A percentile compares a stretch with the other conserved stretches of the same genome.
Conservation (phyloP, 2,113 vertebrate genomes). For the Hemiscyllium ocellatum region DNA sequence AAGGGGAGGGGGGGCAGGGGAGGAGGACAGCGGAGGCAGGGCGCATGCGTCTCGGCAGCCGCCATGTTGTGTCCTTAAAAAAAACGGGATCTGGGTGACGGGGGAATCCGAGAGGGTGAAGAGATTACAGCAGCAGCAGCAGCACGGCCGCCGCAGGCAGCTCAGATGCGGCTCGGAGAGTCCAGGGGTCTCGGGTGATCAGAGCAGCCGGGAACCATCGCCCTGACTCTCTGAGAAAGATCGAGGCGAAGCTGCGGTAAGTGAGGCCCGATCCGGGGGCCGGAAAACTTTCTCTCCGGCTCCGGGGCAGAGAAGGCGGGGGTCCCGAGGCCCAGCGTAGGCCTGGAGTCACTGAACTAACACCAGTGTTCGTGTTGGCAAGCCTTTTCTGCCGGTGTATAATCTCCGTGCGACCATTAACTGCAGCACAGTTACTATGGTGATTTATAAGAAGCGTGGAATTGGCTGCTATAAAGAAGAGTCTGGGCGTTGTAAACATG, state of each 20-base stretch:
- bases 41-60: background rate
- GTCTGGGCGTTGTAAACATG: background rate
- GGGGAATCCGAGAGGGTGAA: background rate
- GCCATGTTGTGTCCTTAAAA: conserved; percentile 28
- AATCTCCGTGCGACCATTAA: background rate
- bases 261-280: background rate
- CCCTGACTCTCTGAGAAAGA: background rate
- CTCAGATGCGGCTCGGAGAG: background rate
- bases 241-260: background rate
- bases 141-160: too few relatives aligned
- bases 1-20: too few relatives aligned
- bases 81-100: background rate
- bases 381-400: too few relatives aligned
- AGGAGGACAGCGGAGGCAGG: background rate
- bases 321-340: background rate
- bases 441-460: background rate
- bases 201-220: background rate
- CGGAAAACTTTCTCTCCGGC: background rate
- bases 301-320: background rate
- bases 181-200: background rate
- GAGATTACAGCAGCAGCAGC: background rate
- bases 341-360: background rate
- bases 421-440: background rate
- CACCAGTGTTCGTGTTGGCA: background rate
- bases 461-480: background rate